A percentile compares a stretch with the other conserved stretches of the same genome.
These are phyloP conservation scores for Danio choprae DNA, from an alignment of 2,797 vertebrate species.

Conservation along the genomic window DNA sequence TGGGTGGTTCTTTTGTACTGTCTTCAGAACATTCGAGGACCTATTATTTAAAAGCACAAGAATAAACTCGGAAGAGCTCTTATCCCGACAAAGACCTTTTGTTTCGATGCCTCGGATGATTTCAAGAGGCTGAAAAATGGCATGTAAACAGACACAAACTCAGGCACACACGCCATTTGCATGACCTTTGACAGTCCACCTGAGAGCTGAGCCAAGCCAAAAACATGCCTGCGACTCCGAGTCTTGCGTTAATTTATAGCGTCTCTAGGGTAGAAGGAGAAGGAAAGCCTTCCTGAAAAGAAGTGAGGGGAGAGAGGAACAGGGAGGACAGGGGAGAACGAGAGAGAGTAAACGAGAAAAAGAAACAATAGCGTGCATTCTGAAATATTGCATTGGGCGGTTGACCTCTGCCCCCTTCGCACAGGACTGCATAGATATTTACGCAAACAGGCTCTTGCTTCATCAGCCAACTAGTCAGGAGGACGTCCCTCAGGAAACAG, in stretches of 20 bases:
- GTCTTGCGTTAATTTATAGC: constrained; percentile 52
- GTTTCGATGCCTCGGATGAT: constrained; percentile 11
- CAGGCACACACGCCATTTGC: constrained; percentile 26
- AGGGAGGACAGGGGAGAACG: constrained; percentile 57
- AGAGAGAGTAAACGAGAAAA: constrained; percentile 67
- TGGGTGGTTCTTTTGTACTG: constrained; percentile 35
- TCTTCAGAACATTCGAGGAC: background rate
- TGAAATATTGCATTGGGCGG: constrained; percentile 78
- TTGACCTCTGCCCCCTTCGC: constrained; percentile 79
- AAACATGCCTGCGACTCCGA: constrained; percentile 49
- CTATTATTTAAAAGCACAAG: constrained; percentile 28
- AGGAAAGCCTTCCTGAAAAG: constrained; percentile 56
- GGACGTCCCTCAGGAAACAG: constrained; percentile 81
- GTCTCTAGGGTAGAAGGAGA: constrained; percentile 54
- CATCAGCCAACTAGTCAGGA: constrained; percentile 73
- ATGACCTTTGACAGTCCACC: constrained; percentile 33
- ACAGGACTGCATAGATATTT: constrained; percentile 75
- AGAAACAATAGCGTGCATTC: constrained; percentile 77
- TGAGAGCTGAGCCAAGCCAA: constrained; percentile 48
- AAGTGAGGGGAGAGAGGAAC: constrained; percentile 48
- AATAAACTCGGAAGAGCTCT: constrained; percentile 32
- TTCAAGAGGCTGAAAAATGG: constrained; percentile 26
- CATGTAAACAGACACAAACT: constrained; percentile 38
- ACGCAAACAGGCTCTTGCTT: constrained; percentile 77
- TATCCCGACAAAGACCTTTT: constrained; percentile 40